phyloP scores from a whole-genome alignment of 2,888 invertebrate species.

The Cephus sareptanus region DNA sequence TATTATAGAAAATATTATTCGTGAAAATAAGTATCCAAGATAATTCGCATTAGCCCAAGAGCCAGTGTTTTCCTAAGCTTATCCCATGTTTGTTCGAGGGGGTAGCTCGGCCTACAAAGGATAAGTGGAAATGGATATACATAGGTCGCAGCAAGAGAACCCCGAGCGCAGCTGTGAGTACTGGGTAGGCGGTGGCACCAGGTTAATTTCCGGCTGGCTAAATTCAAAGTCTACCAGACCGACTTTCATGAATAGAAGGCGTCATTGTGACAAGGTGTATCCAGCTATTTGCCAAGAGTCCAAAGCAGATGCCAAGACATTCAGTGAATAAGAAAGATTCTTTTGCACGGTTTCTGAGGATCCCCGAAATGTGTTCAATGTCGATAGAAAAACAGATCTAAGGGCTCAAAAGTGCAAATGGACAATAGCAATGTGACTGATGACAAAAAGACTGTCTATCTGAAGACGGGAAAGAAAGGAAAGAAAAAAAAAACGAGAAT shows the following conservation, averaged over 20 bases:
- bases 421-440: neutral
- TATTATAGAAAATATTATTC: neutral
- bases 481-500: neutral
- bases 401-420: neutral
- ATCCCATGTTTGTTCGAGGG: neutral
- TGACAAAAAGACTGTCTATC: neutral
- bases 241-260: neutral
- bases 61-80: neutral
- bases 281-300: neutral
- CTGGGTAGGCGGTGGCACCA: neutral
- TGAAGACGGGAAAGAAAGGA: neutral
- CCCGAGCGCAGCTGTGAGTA: neutral
- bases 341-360: neutral
- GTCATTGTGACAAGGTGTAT: neutral
- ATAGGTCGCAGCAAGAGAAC: too few species aligned
- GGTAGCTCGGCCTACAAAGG: neutral
- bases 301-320: neutral
- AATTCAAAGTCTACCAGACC: slow-evolving; percentile 2
- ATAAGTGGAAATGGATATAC: neutral
- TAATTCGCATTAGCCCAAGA: neutral
- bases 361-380: too few species aligned
- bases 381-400: neutral
- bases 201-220: neutral
- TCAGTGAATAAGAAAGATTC: neutral
- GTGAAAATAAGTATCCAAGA: neutral